Base-by-base conservation (phyloP, 2,888 invertebrate genomes). In the Ceriagrion tenellum region DNA sequence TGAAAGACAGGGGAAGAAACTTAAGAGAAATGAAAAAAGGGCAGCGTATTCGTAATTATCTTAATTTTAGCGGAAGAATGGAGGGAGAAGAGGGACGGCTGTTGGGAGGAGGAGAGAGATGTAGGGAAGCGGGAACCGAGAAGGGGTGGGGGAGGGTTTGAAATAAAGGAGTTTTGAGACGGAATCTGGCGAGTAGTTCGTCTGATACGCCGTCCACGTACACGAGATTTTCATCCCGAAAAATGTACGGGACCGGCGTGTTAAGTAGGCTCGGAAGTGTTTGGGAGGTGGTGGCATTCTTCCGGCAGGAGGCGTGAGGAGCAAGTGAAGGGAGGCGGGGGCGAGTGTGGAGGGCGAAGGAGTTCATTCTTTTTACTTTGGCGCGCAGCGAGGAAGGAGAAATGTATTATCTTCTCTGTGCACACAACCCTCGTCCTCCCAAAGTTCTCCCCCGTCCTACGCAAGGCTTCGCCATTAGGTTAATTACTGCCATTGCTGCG, bases 41-140 rank as follows among this genome's bases (percentile, higher is more conserved):
- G 35, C 26, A 63, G 40, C 63, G 63, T 26, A 81, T 30, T 23
- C 93, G 69, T 93, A 93, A 88, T 95, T 95, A 88, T 88, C 95
- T 95, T 95, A 88, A 88, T 88, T 95, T 95, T 88, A 90, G 55
- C 63, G 55, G n/a, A 89, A 95, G 90, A 95, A 30, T 59, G 95
- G 40, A 63, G 90, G 95, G 63, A 35, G 69, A 55, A 74, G 81
- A 74, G 47, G 47, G 20, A 40, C 26, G 59, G 40, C 13, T 18
- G 40, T 1, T 12, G 59, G 59, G 16, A 20, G n/a, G 26, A 18
- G 63, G 35, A 55, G 59, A 59, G 63, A n/a, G n/a, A n/a, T n/a
- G n/a, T n/a, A n/a, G n/a, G n/a, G n/a, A n/a, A n/a, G n/a, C n/a
- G n/a, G 59, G 35, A 59, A 55, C 10, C 20, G 20, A 91, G 93